Evolutionary conservation across 1,140 invertebrate species (phyloP), one percentile per base, ranked within the genome.

Genomic region (Panulirus ornatus): DNA sequence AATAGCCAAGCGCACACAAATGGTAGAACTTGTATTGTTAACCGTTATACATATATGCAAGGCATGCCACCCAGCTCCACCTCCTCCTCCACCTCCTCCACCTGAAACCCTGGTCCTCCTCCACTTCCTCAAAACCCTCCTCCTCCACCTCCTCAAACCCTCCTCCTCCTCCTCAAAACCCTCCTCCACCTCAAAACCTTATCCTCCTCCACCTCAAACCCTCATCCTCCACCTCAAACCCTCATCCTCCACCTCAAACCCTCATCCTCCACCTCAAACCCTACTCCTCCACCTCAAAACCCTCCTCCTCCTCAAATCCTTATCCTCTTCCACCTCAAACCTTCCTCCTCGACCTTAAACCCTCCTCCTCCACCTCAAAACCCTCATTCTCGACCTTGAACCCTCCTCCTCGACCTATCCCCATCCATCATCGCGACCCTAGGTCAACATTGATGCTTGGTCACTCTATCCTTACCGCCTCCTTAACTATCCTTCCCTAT

Each of bases 11-110:
- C 73, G 83, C 83, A 85, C 70, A 85, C n/a, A 73, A 47, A 83
- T 40, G 81, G 81, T 63, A 66, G 81, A 85, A 85, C 83, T 85
- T 75, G 83, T 85, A 71, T 85, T 85, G 63, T 73, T 36, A 85
- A 36, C 36, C 51, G 27, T 82, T 51, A 42, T 66, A 54, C 79
- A 42, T 66, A 54, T 63, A 36, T 63, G 47, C 58, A 83, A 30
- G 66, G 51, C 54, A 54, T 38, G 81, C 81, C 81, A 63, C 81
- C 81, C 81, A 38, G 81, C 54, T 54, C 79, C 38, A n/a, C 40
- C 36, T 19, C n/a, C n/a, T 30, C n/a, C 58, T 78, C 42, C 27
- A 40, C 27, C 6, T 78, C 27, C 40, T 44, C 44, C 27, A 34
- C 40, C n/a, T 9, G 40, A 38, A 47, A 78, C 75, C 40, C 44